Base-by-base conservation (phyloP, 2,113 vertebrate genomes). In the Callaeas wilsoni region DNA sequence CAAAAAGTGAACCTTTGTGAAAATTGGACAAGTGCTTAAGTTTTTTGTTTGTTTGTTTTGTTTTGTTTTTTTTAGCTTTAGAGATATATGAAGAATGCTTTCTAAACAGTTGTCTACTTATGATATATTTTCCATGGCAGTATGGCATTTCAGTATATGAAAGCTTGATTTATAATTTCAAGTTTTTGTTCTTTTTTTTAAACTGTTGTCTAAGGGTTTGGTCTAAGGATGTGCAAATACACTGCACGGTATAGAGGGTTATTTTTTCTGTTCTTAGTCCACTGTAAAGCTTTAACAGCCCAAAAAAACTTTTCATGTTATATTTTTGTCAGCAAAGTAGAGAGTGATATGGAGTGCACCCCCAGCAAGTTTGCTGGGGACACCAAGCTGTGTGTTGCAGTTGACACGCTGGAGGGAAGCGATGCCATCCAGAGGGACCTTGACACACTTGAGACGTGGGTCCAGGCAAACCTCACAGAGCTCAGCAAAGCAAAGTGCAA, bases 361-460 rank as follows among this genome's bases (percentile, higher is more conserved):
- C 20, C 18, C 9, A 30, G 47, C 39, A n/a, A n/a, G n/a, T 47
- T 5, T 62, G 13, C n/a, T 21, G 84, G 30, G 2, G 17, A 9
- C 56, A n/a, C 16, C 64, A 30, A 62, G 39, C 19, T 10, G 2
- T 53, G 84, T 30, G 73, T 10, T 46, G 33, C 64, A 39, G 29
- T 0, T 23, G 47, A 55, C 47, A 26, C 2, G 0, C n/a, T 30
- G 20, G 20, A 79, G 50, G 27, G 42, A 79, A 32, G 21, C 1
- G 11, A 29, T 17, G 56, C 25, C 41, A 35, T 47, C 41, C 75
- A 55, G 16, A 79, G 30, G 41, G 41, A 46, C 49, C 16, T 47
- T 9, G 57, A 21, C 57, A 18, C 2, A 2, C 41, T 25, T 35
- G 41, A 55, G 35, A 79, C 0, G 0, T 26, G 26, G 41, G 6